Conservation (phyloP, 2,888 invertebrate species). For the Drosophila emarginata region DNA sequence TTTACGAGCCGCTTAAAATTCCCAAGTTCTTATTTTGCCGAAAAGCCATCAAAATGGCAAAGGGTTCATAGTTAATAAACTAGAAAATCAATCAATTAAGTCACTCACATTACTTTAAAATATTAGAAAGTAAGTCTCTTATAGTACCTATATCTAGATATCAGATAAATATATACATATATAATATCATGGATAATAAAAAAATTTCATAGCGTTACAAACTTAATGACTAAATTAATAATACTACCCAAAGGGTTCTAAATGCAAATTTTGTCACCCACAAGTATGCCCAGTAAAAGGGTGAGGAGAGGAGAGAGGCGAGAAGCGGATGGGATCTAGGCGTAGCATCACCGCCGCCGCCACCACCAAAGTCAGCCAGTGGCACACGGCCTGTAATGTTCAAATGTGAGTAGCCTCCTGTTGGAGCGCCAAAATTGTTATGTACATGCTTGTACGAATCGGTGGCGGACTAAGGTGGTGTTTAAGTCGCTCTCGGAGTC, state of each 20-base stretch:
- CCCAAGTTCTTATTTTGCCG: not conserved
- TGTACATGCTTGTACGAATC: too few relatives aligned
- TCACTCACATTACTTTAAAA: too few relatives aligned
- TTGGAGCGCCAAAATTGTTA: too few relatives aligned
- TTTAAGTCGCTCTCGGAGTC: too few relatives aligned
- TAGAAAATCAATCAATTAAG: not conserved
- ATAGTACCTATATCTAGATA: too few relatives aligned
- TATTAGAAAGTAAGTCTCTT: too few relatives aligned
- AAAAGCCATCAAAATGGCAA: too few relatives aligned
- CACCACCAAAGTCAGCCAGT: slow-evolving; percentile 57
- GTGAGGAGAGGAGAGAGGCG: not conserved
- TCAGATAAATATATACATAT: too few relatives aligned
- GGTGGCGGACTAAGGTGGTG: too few relatives aligned
- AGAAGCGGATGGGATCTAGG: not conserved
- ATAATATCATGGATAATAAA: not conserved
- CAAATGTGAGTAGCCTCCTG: too few relatives aligned
- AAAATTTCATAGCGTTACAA: not conserved
- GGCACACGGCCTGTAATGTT: too few relatives aligned
- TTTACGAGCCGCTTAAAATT: not conserved
- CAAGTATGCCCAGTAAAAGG: slow-evolving; percentile 47
- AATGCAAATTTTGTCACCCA: slow-evolving; percentile 58
- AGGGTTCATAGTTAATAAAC: too few relatives aligned
- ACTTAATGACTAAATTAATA: not conserved
- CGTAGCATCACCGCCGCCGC: slow-evolving; percentile 34
- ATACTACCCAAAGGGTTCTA: not conserved